A percentile compares a stretch with the other conserved stretches of the same genome.
phyloP scores from a whole-genome alignment of 2,888 invertebrate species.

The Odontomyia ornata region DNA sequence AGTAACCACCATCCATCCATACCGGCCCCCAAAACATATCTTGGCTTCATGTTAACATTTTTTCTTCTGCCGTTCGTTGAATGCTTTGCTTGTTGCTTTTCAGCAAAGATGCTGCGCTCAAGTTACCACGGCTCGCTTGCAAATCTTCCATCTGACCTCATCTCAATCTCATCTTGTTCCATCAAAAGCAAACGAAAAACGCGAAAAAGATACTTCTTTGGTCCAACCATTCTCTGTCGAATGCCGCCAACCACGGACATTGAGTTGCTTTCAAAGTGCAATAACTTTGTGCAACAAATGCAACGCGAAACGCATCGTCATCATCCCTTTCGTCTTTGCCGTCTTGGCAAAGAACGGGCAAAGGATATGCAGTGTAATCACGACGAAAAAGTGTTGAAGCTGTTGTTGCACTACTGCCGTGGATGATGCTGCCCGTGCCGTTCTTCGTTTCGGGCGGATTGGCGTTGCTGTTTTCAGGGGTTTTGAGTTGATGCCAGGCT shows the following conservation, averaged over 20 bases:
- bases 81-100: not conserved
- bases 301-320: not conserved
- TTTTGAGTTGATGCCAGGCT: not conserved
- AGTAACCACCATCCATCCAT: conserved; percentile 6
- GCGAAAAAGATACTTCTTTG: not conserved
- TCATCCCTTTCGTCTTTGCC: too few relatives aligned
- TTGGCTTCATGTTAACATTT: conserved; percentile 3
- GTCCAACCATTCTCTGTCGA: not conserved
- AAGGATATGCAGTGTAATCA: too few relatives aligned
- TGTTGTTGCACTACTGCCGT: conserved; percentile 17
- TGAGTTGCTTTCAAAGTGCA: conserved; percentile 37
- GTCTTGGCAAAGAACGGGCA: too few relatives aligned
- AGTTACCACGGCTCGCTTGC: too few relatives aligned
- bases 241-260: not conserved
- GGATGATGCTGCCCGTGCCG: not conserved
- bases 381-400: conserved; percentile 10
- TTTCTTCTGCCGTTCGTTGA: not conserved
- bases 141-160: not conserved
- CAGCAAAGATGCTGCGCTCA: too few relatives aligned
- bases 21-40: conserved; percentile 2
- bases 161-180: conserved; percentile 10
- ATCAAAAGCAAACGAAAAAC: conserved; percentile 11
- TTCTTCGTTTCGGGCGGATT: too few relatives aligned
- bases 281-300: conserved; percentile 28
- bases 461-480: not conserved